Evolutionary conservation across 2,888 invertebrate species (phyloP).

Genomic region (Altica lythri): DNA sequence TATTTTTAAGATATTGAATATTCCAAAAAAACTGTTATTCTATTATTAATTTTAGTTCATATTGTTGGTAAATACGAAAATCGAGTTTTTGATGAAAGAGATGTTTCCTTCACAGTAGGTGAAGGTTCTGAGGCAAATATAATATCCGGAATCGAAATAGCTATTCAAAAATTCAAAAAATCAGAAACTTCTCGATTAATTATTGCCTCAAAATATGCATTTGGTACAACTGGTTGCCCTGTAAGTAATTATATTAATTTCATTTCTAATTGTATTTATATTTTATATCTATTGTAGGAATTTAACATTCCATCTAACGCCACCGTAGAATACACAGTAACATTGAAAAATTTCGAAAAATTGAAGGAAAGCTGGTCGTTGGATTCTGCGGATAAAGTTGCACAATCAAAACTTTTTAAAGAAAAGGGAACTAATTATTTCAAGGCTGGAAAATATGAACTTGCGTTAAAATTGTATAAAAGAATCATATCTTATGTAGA

Average conservation of each 20-base stretch:
- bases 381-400: conserved; percentile 77
- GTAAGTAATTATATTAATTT: neutral
- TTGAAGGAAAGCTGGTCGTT: conserved; percentile 83
- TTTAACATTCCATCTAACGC: conserved; percentile 80
- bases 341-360: conserved; percentile 83
- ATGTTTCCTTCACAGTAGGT: conserved; percentile 81
- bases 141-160: conserved; percentile 81
- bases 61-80: conserved; percentile 70
- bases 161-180: conserved; percentile 78
- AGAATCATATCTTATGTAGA: conserved; percentile 72
- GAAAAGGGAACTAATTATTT: conserved; percentile 91
- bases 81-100: conserved; percentile 77
- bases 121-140: conserved; percentile 80
- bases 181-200: conserved; percentile 77
- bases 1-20: too few relatives aligned
- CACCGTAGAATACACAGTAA: conserved; percentile 78
- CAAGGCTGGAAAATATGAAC: conserved; percentile 73
- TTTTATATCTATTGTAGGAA: conserved; percentile 48
- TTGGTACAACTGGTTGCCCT: conserved; percentile 65
- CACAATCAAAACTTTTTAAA: conserved; percentile 81
- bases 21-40: neutral
- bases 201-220: conserved; percentile 80
- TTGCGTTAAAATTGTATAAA: conserved; percentile 88
- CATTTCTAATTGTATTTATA: neutral
- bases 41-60: conserved; percentile 63